Percentiles rank a stretch among this genome's conserved stretches.
These are phyloP conservation scores for Sphyrna mokarran DNA, from an alignment of 2,113 vertebrate species.

Conservation along the genomic window DNA sequence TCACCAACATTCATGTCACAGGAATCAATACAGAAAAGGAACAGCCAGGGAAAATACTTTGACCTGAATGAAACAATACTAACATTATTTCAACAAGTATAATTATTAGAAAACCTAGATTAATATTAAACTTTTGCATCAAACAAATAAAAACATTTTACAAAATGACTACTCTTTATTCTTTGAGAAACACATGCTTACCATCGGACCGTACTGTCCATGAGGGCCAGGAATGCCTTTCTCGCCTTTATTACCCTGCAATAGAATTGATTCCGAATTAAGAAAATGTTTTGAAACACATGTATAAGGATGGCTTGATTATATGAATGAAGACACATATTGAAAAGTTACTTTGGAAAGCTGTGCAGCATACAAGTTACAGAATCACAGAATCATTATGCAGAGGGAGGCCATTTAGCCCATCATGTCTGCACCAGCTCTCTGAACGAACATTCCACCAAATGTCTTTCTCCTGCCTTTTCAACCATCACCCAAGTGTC, in stretches of 20 bases:
- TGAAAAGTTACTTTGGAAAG: not conserved
- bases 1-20: too few relatives aligned
- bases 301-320: not conserved
- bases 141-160: not conserved
- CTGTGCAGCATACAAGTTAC: not conserved
- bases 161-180: not conserved
- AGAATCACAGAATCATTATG: too few relatives aligned
- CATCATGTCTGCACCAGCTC: too few relatives aligned
- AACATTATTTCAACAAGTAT: not conserved
- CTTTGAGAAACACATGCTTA: conserved; percentile 48
- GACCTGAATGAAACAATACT: not conserved
- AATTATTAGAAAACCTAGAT: not conserved
- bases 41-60: not conserved
- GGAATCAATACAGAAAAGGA: not conserved
- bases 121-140: not conserved
- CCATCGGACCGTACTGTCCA: conserved; percentile 58
- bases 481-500: too few relatives aligned
- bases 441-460: too few relatives aligned
- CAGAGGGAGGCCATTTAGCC: too few relatives aligned
- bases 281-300: not conserved
- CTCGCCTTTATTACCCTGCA: conserved; percentile 56
- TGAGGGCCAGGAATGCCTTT: conserved; percentile 53
- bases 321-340: not conserved
- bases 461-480: too few relatives aligned
- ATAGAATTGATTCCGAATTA: conserved; percentile 8